Conservation (phyloP, 2,888 invertebrate species). For the Catotricha subobsoleta region DNA sequence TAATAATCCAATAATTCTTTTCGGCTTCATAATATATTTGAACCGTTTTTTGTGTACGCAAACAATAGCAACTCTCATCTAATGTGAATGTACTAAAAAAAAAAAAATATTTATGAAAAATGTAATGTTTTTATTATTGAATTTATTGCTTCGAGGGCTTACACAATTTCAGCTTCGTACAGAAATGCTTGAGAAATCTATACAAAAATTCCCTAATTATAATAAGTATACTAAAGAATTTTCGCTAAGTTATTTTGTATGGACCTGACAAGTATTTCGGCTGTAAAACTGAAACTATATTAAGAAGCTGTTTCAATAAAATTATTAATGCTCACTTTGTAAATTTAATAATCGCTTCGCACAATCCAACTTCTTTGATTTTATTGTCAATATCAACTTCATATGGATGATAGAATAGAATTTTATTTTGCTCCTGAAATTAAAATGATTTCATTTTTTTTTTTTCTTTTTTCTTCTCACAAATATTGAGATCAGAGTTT, state of each 20-base stretch:
- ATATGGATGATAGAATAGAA: slow-evolving; percentile 70
- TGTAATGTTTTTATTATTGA: slow-evolving; percentile 14
- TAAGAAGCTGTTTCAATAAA: no score
- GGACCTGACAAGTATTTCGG: no score
- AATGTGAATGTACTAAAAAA: slow-evolving; percentile 59
- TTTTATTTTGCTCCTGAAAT: slow-evolving; percentile 71
- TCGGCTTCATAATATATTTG: slow-evolving; percentile 81
- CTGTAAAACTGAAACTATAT: no score
- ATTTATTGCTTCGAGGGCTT: neutral
- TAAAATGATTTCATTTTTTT: no score
- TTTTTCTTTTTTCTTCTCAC: no score
- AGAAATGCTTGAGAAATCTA: neutral
- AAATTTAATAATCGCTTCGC: slow-evolving; percentile 90
- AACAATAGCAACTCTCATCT: slow-evolving; percentile 57
- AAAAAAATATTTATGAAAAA: slow-evolving; percentile 7
- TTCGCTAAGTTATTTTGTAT: no score
- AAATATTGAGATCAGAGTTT: no score
- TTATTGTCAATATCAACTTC: slow-evolving; percentile 61
- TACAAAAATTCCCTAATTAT: slow-evolving; percentile 3
- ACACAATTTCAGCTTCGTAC: neutral
- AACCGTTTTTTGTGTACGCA: slow-evolving; percentile 78
- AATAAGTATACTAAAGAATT: no score
- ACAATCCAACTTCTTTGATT: slow-evolving; percentile 82
- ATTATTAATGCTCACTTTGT: slow-evolving; percentile 55
- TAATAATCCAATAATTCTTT: slow-evolving; percentile 72